Evolutionary conservation across 2,797 vertebrate genomes (phyloP), one percentile per base, ranked within the genome.

Genomic region (Helarctos malayanus): DNA sequence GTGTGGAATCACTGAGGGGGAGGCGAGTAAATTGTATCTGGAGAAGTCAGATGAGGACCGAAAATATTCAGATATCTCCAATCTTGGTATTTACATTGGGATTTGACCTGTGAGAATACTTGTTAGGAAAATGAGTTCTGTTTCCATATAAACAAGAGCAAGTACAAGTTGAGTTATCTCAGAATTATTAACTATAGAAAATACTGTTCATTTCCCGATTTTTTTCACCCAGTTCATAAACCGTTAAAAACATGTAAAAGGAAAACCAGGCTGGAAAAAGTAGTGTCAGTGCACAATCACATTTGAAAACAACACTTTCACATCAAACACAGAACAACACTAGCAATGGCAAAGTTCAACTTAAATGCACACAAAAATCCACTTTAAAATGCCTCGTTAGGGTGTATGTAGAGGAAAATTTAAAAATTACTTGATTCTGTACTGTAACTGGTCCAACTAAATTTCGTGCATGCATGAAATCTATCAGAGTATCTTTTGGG

Each of bases 321-420:
- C 21, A 93, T 52, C 45, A 97, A 92, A 96, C 85, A 91, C 86
- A 97, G 93, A 96, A 69, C 54, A 94, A 81, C 75, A 96, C 93
- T 68, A 97, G 78, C 96, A 97, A 97, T 94, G 95, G 91, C 91
- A 97, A 98, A 93, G 93, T 82, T 94, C 49, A 84, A 68, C n/a
- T 69, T 86, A 95, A 97, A 92, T 63, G 73, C 41, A 90, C 78
- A 93, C 45, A 68, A 75, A 97, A 92, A 82, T 56, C 41, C n/a
- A 85, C 52, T 84, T 85, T 80, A 90, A 97, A 97, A 95, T 88
- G 61, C 32, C 56, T 91, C 41, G 57, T 89, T 59, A 65, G 57
- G 32, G 47, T 73, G 14, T 92, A 71, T 35, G 27, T 9, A 68
- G 35, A 83, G 25, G 84, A 85, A 88, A 92, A 89, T 65, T 78